These are phyloP conservation scores for Drosophila pullipes DNA, from an alignment of 2,888 invertebrate genomes.

Conservation along the genomic window DNA sequence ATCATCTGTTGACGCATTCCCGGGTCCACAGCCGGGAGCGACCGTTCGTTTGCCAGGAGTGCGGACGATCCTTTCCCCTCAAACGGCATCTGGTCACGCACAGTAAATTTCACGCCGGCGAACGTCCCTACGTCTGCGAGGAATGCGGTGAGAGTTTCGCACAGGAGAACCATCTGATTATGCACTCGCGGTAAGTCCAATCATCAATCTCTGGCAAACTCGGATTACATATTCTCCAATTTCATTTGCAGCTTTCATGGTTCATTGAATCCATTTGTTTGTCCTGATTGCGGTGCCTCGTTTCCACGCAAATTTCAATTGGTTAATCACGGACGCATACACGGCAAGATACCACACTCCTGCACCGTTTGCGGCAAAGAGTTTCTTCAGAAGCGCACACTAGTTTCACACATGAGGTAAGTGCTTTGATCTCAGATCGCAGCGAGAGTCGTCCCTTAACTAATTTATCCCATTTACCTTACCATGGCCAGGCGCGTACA, in stretches of 20 bases:
- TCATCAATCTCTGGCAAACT: conserved; percentile 28
- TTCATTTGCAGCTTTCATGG: conserved; percentile 91
- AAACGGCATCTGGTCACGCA: conserved; percentile 94
- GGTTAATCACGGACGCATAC: conserved; percentile 93
- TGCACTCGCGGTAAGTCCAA: conserved; percentile 85
- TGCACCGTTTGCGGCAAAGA: conserved; percentile 94
- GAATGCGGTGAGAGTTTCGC: conserved; percentile 97
- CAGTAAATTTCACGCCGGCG: conserved; percentile 94
- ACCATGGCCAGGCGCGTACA: conserved; percentile 87
- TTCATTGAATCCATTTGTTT: conserved; percentile 97
- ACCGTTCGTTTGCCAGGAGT: conserved; percentile 93
- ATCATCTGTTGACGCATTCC: conserved; percentile 92
- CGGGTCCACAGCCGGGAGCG: conserved; percentile 92
- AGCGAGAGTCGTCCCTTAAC: too few relatives aligned
- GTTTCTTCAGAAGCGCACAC: conserved; percentile 93
- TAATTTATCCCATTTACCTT: background rate
- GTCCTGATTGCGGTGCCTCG: conserved; percentile 94
- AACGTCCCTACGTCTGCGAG: conserved; percentile 93
- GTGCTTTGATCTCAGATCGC: too few relatives aligned
- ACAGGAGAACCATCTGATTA: conserved; percentile 91
- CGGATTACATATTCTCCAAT: background rate
- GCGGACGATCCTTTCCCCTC: conserved; percentile 92
- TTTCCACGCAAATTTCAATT: conserved; percentile 94
- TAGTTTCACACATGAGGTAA: conserved; percentile 92
- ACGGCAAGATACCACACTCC: conserved; percentile 92